Evolutionary conservation across 2,113 vertebrate species (phyloP).

Genomic region (Heloderma charlesbogerti): DNA sequence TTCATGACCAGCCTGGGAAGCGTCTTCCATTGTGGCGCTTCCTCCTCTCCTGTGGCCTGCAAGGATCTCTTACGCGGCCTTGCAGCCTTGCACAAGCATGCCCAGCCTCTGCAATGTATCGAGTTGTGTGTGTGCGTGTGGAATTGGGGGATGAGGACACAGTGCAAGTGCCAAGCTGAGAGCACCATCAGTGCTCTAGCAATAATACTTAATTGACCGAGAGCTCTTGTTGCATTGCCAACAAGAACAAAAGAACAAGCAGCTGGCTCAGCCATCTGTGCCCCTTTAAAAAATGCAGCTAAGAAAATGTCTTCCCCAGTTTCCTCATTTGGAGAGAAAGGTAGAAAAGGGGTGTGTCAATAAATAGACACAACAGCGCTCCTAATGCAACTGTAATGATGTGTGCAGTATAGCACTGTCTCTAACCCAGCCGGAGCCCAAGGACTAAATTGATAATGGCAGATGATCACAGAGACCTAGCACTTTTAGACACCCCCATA

Average conservation of each 20-base stretch:
- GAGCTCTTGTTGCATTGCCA: not conserved
- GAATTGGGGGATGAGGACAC: not conserved
- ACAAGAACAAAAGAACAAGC: constrained; percentile 26
- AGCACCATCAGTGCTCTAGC: constrained; percentile 11
- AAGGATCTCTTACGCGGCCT: not conserved
- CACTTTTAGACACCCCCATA: not conserved
- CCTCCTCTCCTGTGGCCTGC: not conserved
- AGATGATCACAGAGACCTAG: not conserved
- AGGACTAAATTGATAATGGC: no score
- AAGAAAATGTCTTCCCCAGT: constrained; percentile 4
- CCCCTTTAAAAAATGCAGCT: constrained; percentile 1
- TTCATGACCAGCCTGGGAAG: not conserved
- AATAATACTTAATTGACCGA: constrained; percentile 22
- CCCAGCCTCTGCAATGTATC: not conserved
- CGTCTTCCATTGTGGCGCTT: not conserved
- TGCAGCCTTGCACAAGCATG: not conserved
- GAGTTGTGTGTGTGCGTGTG: not conserved
- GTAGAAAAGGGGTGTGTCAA: not conserved
- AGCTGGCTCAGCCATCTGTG: constrained; percentile 46
- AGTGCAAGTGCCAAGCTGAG: constrained; percentile 13
- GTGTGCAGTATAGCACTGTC: not conserved
- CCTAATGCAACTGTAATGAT: rapidly evolving
- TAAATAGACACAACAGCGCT: not conserved
- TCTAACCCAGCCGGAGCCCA: not conserved
- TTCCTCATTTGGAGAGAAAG: constrained; percentile 32